A percentile compares a stretch with the other conserved stretches of the same genome.
Evolutionary conservation across 2,797 vertebrate species (phyloP).

Genomic region (Cyclura pinguis): DNA sequence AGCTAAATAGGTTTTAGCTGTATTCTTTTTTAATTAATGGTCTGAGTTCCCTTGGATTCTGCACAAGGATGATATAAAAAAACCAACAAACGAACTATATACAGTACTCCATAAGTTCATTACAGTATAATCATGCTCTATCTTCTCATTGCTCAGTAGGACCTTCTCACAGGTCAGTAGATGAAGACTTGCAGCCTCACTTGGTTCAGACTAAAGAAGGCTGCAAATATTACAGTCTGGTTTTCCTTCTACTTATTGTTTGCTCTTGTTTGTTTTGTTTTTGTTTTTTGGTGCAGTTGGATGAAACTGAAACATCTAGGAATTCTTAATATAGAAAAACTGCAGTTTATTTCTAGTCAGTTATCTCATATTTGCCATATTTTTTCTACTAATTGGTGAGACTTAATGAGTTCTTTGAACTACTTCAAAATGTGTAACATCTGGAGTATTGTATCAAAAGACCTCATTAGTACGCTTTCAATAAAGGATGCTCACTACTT

Average conservation of each 20-base stretch:
- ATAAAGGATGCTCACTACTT: neutral
- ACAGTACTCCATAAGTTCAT: too few species aligned
- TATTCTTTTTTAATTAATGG: too few species aligned
- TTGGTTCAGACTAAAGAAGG: neutral
- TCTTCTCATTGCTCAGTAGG: neutral
- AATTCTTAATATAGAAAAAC: neutral
- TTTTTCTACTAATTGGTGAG: constrained; percentile 42
- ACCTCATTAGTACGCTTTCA: constrained; percentile 14
- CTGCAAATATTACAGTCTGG: neutral
- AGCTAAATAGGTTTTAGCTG: too few species aligned
- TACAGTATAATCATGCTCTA: too few species aligned
- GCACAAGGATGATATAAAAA: too few species aligned
- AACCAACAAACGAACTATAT: too few species aligned
- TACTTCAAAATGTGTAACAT: constrained; percentile 45
- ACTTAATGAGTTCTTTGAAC: constrained; percentile 30
- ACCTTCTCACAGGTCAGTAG: neutral
- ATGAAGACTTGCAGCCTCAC: neutral
- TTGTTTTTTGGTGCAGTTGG: neutral
- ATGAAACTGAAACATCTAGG: neutral
- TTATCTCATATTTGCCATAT: constrained; percentile 31
- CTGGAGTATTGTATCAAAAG: constrained; percentile 35
- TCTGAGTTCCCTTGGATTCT: too few species aligned
- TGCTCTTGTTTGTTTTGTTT: too few species aligned
- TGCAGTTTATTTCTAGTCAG: constrained; percentile 6
- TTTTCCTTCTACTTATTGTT: neutral